phyloP scores from a whole-genome alignment of 2,113 vertebrate genomes.

The Mola mola region DNA sequence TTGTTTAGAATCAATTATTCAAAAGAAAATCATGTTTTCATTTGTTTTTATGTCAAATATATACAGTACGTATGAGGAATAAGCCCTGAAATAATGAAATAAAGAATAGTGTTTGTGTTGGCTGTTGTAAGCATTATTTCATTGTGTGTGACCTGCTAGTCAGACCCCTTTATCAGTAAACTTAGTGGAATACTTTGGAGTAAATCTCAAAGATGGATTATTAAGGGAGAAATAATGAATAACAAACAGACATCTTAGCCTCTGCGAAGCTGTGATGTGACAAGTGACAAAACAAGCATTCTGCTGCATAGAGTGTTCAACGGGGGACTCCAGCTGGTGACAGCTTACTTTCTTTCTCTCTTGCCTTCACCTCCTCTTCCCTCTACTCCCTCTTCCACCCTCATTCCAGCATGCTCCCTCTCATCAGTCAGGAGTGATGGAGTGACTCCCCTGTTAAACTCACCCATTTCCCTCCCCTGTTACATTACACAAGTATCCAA shows the following conservation, averaged over 20 bases:
- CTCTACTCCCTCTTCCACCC: neutral
- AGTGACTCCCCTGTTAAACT: slow-evolving; percentile 37
- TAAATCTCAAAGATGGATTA: neutral
- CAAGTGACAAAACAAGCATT: slow-evolving; percentile 50
- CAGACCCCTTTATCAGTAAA: neutral
- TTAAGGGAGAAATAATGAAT: neutral
- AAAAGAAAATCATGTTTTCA: too few relatives aligned
- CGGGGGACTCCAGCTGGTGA: slow-evolving; percentile 6
- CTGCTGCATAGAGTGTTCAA: slow-evolving; percentile 38
- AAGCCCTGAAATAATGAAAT: too few relatives aligned
- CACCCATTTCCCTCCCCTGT: slow-evolving; percentile 20
- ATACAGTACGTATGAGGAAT: too few relatives aligned
- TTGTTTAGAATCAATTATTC: too few relatives aligned
- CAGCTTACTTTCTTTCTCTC: slow-evolving; percentile 20
- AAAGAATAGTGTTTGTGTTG: too few relatives aligned
- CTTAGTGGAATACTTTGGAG: slow-evolving; percentile 5
- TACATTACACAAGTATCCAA: slow-evolving; percentile 52
- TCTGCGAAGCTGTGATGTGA: slow-evolving; percentile 26
- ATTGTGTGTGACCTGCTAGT: neutral
- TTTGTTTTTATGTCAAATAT: too few relatives aligned
- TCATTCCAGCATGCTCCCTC: slow-evolving; percentile 29
- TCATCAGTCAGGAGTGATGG: slow-evolving; percentile 60
- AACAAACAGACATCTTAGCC: neutral
- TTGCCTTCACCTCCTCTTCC: neutral
- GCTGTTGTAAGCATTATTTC: neutral